Evolutionary conservation across 2,888 invertebrate species (phyloP).

Genomic region (Folsomia manolachei): DNA sequence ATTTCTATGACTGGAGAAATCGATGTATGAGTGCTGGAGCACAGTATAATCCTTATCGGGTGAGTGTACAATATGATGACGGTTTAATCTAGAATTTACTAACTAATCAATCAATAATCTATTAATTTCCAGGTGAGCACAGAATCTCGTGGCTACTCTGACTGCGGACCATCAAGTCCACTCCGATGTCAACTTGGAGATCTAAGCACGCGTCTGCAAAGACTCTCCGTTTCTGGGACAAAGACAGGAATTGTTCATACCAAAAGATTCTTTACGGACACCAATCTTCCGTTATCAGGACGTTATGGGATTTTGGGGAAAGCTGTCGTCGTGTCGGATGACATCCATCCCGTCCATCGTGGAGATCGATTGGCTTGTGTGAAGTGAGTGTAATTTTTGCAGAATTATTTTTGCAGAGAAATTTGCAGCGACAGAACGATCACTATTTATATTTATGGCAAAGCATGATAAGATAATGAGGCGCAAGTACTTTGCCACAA

Average conservation of each 20-base stretch:
- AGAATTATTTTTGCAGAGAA: too few species aligned
- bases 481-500: too few species aligned
- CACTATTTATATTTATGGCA: too few species aligned
- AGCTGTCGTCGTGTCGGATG: slow-evolving; percentile 82
- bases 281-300: slow-evolving; percentile 72
- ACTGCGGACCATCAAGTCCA: slow-evolving; percentile 54
- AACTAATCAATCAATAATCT: too few species aligned
- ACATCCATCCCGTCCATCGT: slow-evolving; percentile 79
- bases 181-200: slow-evolving; percentile 67
- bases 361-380: slow-evolving; percentile 87
- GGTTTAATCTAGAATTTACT: neutral
- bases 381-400: slow-evolving; percentile 61
- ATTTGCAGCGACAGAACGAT: too few species aligned
- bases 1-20: slow-evolving; percentile 86
- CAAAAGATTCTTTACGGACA: slow-evolving; percentile 74
- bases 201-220: slow-evolving; percentile 56
- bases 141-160: slow-evolving; percentile 51
- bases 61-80: slow-evolving; percentile 50
- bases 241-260: slow-evolving; percentile 66
- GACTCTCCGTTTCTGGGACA: slow-evolving; percentile 71
- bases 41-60: slow-evolving; percentile 74
- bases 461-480: too few species aligned
- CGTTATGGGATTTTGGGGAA: slow-evolving; percentile 71
- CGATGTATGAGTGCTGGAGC: slow-evolving; percentile 76
- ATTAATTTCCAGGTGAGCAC: slow-evolving; percentile 40